Evolutionary conservation across 2,888 invertebrate species (phyloP).

Genomic region (Agonopterix alstromeriana): DNA sequence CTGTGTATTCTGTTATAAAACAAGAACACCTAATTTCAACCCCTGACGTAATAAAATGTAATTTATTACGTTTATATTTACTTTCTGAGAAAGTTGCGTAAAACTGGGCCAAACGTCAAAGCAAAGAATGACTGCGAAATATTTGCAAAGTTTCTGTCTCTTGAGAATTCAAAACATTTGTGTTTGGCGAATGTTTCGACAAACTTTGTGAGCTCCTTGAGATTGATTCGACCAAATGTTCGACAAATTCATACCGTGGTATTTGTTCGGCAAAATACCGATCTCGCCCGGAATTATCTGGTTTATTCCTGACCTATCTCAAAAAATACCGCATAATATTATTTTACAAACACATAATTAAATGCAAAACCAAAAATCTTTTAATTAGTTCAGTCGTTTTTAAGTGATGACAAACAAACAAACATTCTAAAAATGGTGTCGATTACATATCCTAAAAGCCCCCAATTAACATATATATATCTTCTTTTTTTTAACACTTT

Average conservation of each 20-base stretch:
- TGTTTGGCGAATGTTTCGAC: neutral
- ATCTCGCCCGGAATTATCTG: constrained; percentile 22
- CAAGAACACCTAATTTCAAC: no score
- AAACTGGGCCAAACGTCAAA: neutral
- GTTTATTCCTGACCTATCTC: constrained; percentile 11
- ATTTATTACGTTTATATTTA: neutral
- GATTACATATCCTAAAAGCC: no score
- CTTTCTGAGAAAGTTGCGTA: neutral
- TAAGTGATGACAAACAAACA: no score
- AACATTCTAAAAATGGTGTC: no score
- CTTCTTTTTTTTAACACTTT: no score
- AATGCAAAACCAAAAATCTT: no score
- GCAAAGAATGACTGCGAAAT: constrained; percentile 1
- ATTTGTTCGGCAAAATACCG: constrained; percentile 32
- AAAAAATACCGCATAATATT: no score
- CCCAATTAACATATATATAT: no score
- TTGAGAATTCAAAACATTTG: neutral
- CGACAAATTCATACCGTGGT: constrained; percentile 25
- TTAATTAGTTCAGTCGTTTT: no score
- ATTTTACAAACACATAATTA: no score
- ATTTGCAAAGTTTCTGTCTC: neutral
- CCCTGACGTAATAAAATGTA: neutral
- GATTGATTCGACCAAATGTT: constrained; percentile 28
- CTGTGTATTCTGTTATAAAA: no score
- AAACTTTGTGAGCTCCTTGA: constrained; percentile 3